Conservation (phyloP, 2,797 vertebrate genomes). For the Morelia viridis region DNA sequence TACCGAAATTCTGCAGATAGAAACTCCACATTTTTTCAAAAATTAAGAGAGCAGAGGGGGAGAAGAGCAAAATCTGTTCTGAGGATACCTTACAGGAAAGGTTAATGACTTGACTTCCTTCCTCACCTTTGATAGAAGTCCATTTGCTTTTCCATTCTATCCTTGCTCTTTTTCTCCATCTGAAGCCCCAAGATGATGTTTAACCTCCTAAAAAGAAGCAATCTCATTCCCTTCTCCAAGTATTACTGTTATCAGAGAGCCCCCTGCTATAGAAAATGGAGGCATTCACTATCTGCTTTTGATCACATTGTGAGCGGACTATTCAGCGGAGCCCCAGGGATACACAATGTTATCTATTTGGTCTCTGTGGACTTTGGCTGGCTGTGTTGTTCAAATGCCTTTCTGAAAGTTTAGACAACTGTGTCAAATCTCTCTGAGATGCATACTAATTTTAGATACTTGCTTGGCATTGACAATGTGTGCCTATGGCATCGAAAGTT, state of each 20-base stretch:
- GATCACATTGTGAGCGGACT: slow-evolving; percentile 48
- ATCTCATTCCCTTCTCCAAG: slow-evolving; percentile 12
- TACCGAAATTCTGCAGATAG: not conserved
- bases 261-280: slow-evolving; percentile 1
- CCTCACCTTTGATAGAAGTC: not conserved
- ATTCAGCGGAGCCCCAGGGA: slow-evolving; percentile 48
- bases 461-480: not conserved
- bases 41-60: not conserved
- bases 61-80: not conserved
- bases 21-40: not conserved
- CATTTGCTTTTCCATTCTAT: not conserved
- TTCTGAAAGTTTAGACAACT: slow-evolving; percentile 32
- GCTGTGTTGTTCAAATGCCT: slow-evolving; percentile 26
- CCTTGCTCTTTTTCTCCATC: slow-evolving; percentile 1
- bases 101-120: not conserved
- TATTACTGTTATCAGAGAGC: slow-evolving; percentile 28
- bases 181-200: slow-evolving; percentile 6
- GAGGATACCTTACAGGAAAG: not conserved
- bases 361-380: not conserved
- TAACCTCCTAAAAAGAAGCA: slow-evolving; percentile 18
- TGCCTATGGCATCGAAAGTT: not conserved
- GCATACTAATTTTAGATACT: not conserved
- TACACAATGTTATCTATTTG: slow-evolving; percentile 60
- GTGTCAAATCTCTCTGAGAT: slow-evolving; percentile 8
- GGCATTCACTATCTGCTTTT: slow-evolving; percentile 43